These are phyloP conservation scores for Aphidoletes aphidimyza DNA, from an alignment of 2,888 invertebrate genomes.

Conservation along the genomic window DNA sequence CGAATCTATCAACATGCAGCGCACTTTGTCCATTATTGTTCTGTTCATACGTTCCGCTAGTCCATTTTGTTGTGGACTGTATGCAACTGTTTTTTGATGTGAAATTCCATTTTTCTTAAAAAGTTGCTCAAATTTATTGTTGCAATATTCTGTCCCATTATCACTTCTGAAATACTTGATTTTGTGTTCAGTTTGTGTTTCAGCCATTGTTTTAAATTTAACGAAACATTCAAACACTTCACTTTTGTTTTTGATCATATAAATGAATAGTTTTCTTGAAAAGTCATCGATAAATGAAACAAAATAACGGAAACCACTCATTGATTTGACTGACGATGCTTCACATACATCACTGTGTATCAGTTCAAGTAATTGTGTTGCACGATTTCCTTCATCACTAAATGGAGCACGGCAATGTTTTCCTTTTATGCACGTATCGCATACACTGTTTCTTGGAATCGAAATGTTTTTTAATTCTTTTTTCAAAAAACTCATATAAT, in stretches of 20 bases:
- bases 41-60: constrained; percentile 3
- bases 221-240: not conserved
- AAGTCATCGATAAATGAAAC: constrained; percentile 33
- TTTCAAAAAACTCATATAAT: not conserved
- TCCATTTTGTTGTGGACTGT: constrained; percentile 28
- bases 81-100: not conserved
- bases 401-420: not conserved
- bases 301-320: not conserved
- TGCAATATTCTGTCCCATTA: not conserved
- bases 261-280: not conserved
- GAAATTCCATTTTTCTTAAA: not conserved
- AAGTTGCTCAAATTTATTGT: not conserved
- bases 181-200: not conserved
- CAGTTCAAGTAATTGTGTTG: not conserved
- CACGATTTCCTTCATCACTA: not conserved
- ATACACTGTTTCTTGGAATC: no score
- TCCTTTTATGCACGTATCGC: not conserved
- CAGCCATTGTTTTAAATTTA: not conserved
- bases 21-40: constrained; percentile 27
- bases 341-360: constrained; percentile 23
- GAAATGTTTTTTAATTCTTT: not conserved
- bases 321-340: not conserved
- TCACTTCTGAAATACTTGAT: not conserved
- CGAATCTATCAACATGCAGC: constrained; percentile 55
- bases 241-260: not conserved